Percentiles rank a stretch among this genome's conserved stretches.
These are phyloP conservation scores for Pseudolaguvia tuberculata DNA, from an alignment of 2,113 vertebrate genomes.

Conservation along the genomic window DNA sequence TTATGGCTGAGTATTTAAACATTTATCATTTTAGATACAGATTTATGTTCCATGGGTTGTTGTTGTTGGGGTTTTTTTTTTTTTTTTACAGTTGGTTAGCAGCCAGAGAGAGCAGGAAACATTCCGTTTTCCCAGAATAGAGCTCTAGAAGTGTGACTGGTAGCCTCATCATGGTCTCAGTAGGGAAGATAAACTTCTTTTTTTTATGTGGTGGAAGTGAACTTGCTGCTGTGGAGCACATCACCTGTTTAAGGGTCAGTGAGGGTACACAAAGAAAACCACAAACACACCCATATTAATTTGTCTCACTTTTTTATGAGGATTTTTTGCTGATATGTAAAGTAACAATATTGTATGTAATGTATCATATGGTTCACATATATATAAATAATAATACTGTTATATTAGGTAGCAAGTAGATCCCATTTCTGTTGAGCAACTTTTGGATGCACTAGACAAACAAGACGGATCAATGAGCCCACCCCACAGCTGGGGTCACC, in stretches of 20 bases:
- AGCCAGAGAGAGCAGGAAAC: background rate
- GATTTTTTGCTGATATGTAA: background rate
- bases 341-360: too few relatives aligned
- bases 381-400: too few relatives aligned
- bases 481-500: too few relatives aligned
- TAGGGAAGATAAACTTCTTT: conserved; percentile 8
- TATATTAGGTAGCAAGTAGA: too few relatives aligned
- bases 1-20: conserved; percentile 4
- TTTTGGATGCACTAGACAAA: too few relatives aligned
- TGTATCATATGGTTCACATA: too few relatives aligned
- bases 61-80: background rate
- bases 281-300: background rate
- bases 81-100: background rate
- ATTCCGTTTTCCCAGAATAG: conserved; percentile 26
- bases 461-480: too few relatives aligned
- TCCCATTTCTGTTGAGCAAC: too few relatives aligned
- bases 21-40: conserved; percentile 4
- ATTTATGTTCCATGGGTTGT: conserved; percentile 1
- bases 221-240: conserved; percentile 19
- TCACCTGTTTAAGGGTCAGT: conserved; percentile 26
- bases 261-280: background rate
- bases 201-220: conserved; percentile 19
- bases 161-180: conserved; percentile 37
- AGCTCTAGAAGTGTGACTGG: conserved; percentile 15
- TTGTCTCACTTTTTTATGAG: background rate